These are phyloP conservation scores for Chondrosia reniformis DNA, from an alignment of 37 sponge, comb jelly and placozoan genomes.

Conservation along the genomic window DNA sequence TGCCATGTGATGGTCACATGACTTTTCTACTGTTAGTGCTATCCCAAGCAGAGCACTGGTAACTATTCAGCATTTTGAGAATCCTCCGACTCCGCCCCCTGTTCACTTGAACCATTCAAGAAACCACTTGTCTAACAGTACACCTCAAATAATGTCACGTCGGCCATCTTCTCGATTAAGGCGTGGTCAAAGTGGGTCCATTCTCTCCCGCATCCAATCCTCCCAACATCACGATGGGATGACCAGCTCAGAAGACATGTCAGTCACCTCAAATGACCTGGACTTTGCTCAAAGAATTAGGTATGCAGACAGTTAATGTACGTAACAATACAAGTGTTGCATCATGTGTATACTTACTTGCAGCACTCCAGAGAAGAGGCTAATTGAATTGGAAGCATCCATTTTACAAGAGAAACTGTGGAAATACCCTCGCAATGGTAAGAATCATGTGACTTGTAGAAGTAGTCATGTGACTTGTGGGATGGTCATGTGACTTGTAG, in stretches of 20 bases:
- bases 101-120: not conserved
- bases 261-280: not conserved
- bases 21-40: no score
- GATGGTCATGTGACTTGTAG: not conserved
- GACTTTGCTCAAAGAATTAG: slow-evolving; percentile 16
- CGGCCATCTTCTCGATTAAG: slow-evolving; percentile 23
- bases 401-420: slow-evolving; percentile 12
- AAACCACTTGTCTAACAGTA: not conserved
- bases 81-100: slow-evolving; percentile 18
- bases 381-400: slow-evolving; percentile 17
- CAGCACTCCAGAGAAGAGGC: slow-evolving; percentile 12
- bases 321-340: not conserved
- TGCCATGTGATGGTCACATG: no score
- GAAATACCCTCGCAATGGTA: not conserved
- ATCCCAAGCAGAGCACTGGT: not conserved
- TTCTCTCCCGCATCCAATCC: not conserved
- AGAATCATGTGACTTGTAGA: not conserved
- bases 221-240: not conserved
- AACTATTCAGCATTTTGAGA: slow-evolving; percentile 11
- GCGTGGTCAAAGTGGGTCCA: not conserved
- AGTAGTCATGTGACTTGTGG: not conserved
- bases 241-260: slow-evolving; percentile 16
- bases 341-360: not conserved
- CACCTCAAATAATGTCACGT: not conserved
- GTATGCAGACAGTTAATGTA: not conserved